Base-by-base conservation (phyloP, 2,797 vertebrate genomes). In the Chelon auratus region DNA sequence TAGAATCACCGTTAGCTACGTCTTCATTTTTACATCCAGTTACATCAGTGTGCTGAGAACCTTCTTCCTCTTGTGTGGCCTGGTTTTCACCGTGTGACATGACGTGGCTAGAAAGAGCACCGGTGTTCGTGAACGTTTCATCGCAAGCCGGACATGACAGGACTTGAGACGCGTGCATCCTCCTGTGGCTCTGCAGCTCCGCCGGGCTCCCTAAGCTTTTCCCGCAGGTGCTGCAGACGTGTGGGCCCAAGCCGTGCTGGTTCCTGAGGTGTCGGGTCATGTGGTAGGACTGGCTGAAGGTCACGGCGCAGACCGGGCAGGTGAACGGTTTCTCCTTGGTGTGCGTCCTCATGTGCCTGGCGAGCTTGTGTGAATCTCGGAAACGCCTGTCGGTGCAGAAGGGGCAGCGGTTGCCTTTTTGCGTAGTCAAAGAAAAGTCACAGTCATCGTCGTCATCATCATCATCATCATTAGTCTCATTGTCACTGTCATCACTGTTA, bases 271-370 rank as follows among this genome's bases (percentile, higher is more conserved):
- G 91, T 4, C 87, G 89, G 22, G 87, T 90, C 88, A 92, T 85
- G 87, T 92, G 91, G 51, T 92, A 91, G 0, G 87, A 85, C 75
- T 93, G 89, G 54, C 88, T 91, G 67, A 92, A 93, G 9, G 64
- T 68, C 14, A 72, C 2, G 0, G 12, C 0, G 13, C 92, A 93
- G 42, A 83, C 3, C 0, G 87, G 88, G 66, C 92, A 93, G 51
- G 9, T 37, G 68, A 86, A 93, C 0, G 90, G 90, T 51, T 93
- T 93, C 62, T 92, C 91, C 50, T 91, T 86, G 0, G 89, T 90
- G 91, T 93, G 92, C 2, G 63, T 83, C 68, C 89, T 88, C 89
- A 91, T 91, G 83, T 92, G 92, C 54, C 90, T 71, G 68, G 69
- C 78, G 0, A 93, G 87, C 54, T 90, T 92, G 72, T 89, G 64